Conservation (phyloP, 2,797 vertebrate species). For the Chanos chanos region DNA sequence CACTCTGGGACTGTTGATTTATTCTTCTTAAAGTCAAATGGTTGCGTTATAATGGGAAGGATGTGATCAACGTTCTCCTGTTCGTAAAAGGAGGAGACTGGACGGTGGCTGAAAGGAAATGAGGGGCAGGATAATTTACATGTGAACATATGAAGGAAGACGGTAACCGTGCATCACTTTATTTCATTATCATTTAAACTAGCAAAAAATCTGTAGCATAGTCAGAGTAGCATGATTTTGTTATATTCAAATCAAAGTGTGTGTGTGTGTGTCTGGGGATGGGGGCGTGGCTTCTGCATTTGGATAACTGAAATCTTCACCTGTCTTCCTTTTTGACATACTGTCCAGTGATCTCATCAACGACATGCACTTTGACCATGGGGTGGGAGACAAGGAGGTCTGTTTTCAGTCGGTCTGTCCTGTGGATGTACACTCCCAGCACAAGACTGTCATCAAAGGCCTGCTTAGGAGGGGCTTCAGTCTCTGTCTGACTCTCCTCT, state of each 20-base stretch:
- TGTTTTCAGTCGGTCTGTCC: constrained; percentile 84
- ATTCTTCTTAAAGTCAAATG: constrained; percentile 88
- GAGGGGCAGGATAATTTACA: not conserved
- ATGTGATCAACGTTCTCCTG: constrained; percentile 80
- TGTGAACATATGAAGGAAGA: not conserved
- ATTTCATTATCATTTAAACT: not conserved
- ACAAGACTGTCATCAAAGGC: constrained; percentile 81
- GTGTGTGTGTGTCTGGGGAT: not conserved
- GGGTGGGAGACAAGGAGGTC: constrained; percentile 86
- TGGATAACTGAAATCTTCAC: constrained; percentile 59
- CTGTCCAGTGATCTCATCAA: constrained; percentile 84
- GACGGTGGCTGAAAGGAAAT: constrained; percentile 68
- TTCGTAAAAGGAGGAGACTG: constrained; percentile 86
- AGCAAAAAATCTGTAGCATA: no score
- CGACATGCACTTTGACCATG: constrained; percentile 91
- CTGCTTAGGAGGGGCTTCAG: constrained; percentile 51
- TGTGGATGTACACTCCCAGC: constrained; percentile 86
- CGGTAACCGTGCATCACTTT: not conserved
- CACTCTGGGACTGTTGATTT: constrained; percentile 89
- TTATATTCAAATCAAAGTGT: not conserved
- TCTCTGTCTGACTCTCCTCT: constrained; percentile 54
- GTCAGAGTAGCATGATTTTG: not conserved
- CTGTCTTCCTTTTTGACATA: constrained; percentile 89
- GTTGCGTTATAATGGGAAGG: constrained; percentile 89
- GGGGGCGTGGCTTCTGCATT: not conserved